Evolutionary conservation across 2,797 vertebrate species (phyloP).

Genomic region (Buphagus erythrorhynchus): DNA sequence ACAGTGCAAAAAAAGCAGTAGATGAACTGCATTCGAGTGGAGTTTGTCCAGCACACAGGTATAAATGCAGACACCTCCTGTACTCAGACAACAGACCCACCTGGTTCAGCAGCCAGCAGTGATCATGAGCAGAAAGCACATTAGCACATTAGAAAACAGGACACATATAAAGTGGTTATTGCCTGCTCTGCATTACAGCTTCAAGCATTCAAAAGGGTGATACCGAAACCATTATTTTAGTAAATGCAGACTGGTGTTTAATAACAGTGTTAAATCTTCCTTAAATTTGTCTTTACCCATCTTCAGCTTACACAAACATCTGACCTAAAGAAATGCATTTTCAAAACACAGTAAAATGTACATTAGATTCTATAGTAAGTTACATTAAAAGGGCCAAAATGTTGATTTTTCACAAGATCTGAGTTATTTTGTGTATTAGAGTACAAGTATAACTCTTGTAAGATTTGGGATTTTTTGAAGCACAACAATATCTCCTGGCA

Average conservation of each 20-base stretch:
- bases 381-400: not conserved
- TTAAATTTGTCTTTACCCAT: not conserved
- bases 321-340: not conserved
- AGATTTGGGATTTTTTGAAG: not conserved
- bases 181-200: not conserved
- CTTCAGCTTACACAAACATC: not conserved
- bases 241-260: not conserved
- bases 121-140: not conserved
- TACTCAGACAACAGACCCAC: not conserved
- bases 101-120: not conserved
- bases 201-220: not conserved
- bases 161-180: not conserved
- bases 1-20: not conserved
- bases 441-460: not conserved
- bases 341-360: not conserved
- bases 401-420: not conserved
- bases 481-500: not conserved
- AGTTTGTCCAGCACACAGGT: not conserved
- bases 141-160: not conserved
- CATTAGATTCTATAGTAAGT: not conserved
- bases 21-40: not conserved
- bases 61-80: rapidly evolving
- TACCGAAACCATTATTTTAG: not conserved
- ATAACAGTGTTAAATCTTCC: not conserved
- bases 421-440: not conserved